A percentile compares a stretch with the other conserved stretches of the same genome.
Evolutionary conservation across 2,113 vertebrate species (phyloP).

Genomic region (Istiophorus platypterus): DNA sequence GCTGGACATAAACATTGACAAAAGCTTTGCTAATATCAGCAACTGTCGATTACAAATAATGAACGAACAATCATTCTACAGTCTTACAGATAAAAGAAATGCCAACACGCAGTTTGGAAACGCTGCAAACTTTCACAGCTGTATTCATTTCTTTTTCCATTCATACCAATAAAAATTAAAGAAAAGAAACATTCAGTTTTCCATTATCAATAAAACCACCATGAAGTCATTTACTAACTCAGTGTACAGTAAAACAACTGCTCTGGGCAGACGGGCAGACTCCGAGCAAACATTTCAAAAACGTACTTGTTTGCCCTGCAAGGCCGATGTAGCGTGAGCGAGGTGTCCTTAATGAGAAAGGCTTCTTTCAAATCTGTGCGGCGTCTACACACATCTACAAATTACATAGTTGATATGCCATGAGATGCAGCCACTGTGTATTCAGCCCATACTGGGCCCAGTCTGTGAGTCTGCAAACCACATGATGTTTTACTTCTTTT

Average conservation of each 20-base stretch:
- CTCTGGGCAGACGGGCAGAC: neutral
- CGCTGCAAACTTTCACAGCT: neutral
- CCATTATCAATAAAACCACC: too few species aligned
- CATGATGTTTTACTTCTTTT: too few species aligned
- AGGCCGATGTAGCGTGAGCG: neutral
- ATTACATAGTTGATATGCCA: too few species aligned
- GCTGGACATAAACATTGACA: conserved; percentile 18
- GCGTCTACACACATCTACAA: too few species aligned
- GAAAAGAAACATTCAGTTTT: neutral
- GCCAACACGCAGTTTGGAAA: neutral
- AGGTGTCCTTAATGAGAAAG: neutral
- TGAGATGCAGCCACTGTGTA: too few species aligned
- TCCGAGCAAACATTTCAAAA: too few species aligned
- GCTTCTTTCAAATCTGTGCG: too few species aligned
- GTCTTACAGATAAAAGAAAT: neutral
- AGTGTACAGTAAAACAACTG: neutral
- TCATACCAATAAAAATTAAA: conserved; percentile 1
- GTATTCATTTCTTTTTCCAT: neutral
- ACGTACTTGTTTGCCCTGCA: neutral
- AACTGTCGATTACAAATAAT: conserved; percentile 5
- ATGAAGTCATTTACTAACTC: neutral
- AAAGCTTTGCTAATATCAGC: conserved; percentile 16
- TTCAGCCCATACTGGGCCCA: too few species aligned
- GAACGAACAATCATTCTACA: neutral
- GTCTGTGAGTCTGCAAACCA: too few species aligned